Evolutionary conservation across 2,888 invertebrate genomes (phyloP).

Genomic region (Drosophila cognata): DNA sequence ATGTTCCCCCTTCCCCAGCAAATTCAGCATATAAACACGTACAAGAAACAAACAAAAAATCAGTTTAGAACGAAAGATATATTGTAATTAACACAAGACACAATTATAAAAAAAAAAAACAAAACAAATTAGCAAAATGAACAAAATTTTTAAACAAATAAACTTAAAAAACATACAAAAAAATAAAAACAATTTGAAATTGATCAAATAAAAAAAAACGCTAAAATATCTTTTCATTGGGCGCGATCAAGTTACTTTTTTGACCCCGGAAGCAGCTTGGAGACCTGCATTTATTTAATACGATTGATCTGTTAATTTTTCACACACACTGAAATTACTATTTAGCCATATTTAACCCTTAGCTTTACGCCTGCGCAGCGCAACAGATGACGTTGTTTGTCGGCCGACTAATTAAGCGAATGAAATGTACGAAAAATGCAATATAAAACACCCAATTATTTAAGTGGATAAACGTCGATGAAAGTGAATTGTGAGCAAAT

Average conservation of each 20-base stretch:
- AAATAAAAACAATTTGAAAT: constrained; percentile 63
- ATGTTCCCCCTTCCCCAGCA: constrained; percentile 37
- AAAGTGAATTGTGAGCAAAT: constrained; percentile 62
- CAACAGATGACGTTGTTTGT: constrained; percentile 21
- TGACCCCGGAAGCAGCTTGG: constrained; percentile 4
- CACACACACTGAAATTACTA: constrained; percentile 9
- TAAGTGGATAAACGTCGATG: constrained; percentile 73
- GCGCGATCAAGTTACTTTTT: not conserved
- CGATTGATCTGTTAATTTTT: constrained; percentile 24
- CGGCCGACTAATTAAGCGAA: constrained; percentile 57
- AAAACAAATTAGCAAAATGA: constrained; percentile 75
- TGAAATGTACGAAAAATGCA: constrained; percentile 51
- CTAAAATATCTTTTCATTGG: constrained; percentile 23
- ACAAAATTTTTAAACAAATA: constrained; percentile 82
- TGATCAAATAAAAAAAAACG: constrained; percentile 59
- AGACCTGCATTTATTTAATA: constrained; percentile 33
- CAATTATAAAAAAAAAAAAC: constrained; percentile 73
- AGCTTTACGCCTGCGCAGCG: constrained; percentile 46
- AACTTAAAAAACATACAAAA: constrained; percentile 65
- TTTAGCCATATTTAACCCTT: constrained; percentile 31
- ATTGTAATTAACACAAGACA: constrained; percentile 75
- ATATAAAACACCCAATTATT: constrained; percentile 53
- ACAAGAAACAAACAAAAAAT: constrained; percentile 40
- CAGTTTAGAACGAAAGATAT: constrained; percentile 77
- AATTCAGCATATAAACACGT: constrained; percentile 61